Percentiles rank a stretch among this genome's conserved stretches.
phyloP scores from a whole-genome alignment of 1,140 invertebrate genomes.

The Conus betulinus region DNA sequence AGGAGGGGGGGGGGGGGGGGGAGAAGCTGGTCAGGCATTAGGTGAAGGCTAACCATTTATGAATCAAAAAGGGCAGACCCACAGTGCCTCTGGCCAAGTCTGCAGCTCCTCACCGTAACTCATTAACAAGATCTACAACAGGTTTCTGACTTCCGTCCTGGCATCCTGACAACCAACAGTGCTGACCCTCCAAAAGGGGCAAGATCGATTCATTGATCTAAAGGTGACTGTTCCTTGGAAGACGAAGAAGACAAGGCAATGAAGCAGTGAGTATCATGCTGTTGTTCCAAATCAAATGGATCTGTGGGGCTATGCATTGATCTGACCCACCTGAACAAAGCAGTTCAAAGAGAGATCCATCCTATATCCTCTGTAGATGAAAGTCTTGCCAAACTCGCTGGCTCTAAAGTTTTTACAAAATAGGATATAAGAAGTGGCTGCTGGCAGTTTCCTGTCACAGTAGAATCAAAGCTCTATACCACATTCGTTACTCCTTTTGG shows the following conservation, averaged over 20 bases:
- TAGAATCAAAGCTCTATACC: conserved; percentile 37
- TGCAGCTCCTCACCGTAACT: neutral
- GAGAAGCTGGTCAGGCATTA: no score
- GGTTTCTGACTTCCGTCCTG: conserved; percentile 4
- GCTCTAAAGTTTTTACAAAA: conserved; percentile 67
- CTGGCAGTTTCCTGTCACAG: conserved; percentile 40
- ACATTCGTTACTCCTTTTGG: conserved; percentile 70
- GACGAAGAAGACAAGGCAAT: conserved; percentile 1
- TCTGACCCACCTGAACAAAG: neutral
- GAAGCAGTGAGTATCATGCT: neutral
- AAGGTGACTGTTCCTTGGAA: neutral
- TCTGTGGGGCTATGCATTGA: neutral
- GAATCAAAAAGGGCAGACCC: no score
- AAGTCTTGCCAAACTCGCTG: conserved; percentile 24
- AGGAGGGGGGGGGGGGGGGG: no score
- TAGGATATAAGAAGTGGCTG: conserved; percentile 40
- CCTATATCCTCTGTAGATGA: no score
- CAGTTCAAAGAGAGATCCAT: no score
- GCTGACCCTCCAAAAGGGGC: neutral
- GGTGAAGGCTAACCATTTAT: no score
- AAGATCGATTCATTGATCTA: no score
- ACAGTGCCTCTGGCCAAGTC: no score
- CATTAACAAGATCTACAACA: neutral
- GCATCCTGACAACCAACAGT: conserved; percentile 2
- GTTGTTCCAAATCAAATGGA: no score